These are phyloP conservation scores for Melanerpes aurifrons DNA, from an alignment of 2,113 vertebrate genomes.

Conservation along the genomic window DNA sequence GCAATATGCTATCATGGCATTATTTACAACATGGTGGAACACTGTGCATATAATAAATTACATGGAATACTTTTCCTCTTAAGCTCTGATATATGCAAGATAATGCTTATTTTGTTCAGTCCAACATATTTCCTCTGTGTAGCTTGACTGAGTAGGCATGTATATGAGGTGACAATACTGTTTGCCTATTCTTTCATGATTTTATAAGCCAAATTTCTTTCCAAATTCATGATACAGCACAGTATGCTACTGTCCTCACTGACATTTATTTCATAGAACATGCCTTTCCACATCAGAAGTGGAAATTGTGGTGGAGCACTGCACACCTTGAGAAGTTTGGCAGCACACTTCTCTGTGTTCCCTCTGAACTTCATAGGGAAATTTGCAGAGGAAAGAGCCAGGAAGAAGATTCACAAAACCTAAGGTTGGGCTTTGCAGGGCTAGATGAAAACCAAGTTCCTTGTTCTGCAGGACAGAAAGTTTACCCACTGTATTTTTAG, in stretches of 20 bases:
- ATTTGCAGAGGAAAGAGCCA: neutral
- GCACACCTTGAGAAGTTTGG: neutral
- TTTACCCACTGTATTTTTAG: neutral
- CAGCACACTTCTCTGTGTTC: neutral
- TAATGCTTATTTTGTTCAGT: neutral
- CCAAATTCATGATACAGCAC: neutral
- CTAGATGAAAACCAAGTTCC: neutral
- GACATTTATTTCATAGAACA: neutral
- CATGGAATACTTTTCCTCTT: slow-evolving; percentile 57
- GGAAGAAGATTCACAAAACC: neutral
- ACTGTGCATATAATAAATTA: slow-evolving; percentile 35
- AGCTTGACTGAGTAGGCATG: neutral
- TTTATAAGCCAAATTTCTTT: slow-evolving; percentile 41
- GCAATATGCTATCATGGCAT: slow-evolving; percentile 7
- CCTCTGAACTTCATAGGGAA: neutral
- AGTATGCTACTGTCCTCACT: neutral
- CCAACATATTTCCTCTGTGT: slow-evolving; percentile 4
- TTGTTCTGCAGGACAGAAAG: neutral
- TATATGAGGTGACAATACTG: neutral
- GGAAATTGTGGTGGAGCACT: neutral
- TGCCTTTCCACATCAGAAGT: slow-evolving; percentile 16
- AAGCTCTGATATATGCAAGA: slow-evolving; percentile 23
- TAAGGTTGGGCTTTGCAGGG: neutral
- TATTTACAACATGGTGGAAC: slow-evolving; percentile 58
- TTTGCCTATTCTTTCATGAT: neutral